Evolutionary conservation across 1,140 invertebrate species (phyloP).

Genomic region (Charaxes varanes): DNA sequence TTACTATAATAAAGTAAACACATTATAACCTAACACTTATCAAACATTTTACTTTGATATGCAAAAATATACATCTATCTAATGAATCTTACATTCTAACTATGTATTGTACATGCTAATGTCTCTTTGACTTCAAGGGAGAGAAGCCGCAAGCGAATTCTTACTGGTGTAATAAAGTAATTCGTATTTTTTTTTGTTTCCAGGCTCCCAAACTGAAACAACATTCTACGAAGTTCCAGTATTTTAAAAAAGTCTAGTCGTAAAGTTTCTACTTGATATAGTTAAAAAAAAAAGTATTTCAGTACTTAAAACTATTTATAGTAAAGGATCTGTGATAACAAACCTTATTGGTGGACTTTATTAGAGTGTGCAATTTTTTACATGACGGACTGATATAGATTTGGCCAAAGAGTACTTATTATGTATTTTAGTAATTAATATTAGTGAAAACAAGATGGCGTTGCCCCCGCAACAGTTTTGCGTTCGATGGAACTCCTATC

Average conservation of each 20-base stretch:
- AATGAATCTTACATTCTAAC: too few species aligned
- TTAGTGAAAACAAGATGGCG: constrained; percentile 54
- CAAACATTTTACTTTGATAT: too few species aligned
- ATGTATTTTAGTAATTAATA: constrained; percentile 22
- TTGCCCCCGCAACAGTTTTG: constrained; percentile 82
- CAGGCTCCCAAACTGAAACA: constrained; percentile 37
- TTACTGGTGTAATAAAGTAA: too few species aligned
- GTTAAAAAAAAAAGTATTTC: constrained; percentile 35
- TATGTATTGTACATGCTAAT: too few species aligned
- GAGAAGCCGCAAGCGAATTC: too few species aligned
- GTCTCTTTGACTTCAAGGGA: too few species aligned
- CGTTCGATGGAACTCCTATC: constrained; percentile 92
- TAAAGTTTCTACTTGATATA: constrained; percentile 63
- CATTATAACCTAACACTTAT: too few species aligned
- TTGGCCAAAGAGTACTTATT: constrained; percentile 52
- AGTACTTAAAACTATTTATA: constrained; percentile 44
- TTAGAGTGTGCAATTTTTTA: constrained; percentile 42
- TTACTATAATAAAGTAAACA: too few species aligned
- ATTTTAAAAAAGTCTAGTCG: constrained; percentile 63
- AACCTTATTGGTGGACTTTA: constrained; percentile 32
- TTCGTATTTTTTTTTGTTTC: constrained; percentile 27
- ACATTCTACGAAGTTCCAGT: constrained; percentile 33
- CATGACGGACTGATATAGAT: constrained; percentile 25
- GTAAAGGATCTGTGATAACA: constrained; percentile 53
- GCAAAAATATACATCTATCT: background rate